Base-by-base conservation (phyloP, 2,888 invertebrate species). In the Neelides folsomi region DNA sequence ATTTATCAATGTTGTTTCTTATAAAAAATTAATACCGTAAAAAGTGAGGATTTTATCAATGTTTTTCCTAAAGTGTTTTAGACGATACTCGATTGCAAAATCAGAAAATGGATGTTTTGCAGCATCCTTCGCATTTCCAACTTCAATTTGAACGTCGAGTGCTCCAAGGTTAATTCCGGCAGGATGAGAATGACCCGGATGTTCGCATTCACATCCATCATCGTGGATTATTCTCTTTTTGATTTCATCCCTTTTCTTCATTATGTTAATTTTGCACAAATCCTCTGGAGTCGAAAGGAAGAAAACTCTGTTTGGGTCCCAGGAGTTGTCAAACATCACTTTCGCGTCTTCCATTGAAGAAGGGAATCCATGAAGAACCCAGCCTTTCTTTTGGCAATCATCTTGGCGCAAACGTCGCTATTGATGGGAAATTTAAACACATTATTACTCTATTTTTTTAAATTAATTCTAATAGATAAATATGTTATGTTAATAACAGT, bases 361-460 rank as follows among this genome's bases (percentile, higher is more conserved):
- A 12, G 64, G 64, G 41, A 62, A 62, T 16, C 62, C 60, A 41
- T 60, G 57, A 9, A 64, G 41, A 19, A 64, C 43, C 57, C 60
- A 64, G 4, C 64, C 64, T 48, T 56, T 55, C 42, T 57, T 52
- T 46, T 43, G 46, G 44, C 59, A 59, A 46, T 64, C 64, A 8
- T 58, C 53, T 39, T 53, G 37, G 5, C 40, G 16, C 20, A 63
- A 45, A 35, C 56, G 52, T 9, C 52, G 39, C 62, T 60, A 13
- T 10, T 20, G 27, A 20, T 19, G 20, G n/a, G n/a, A 34, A 38
- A 39, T n/a, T n/a, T n/a, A 19, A 16, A 43, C 38, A 36, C 19
- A 43, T 16, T 18, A 35, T 48, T 19, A 36, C 12, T 41, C 15
- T n/a, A 16, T 12, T 13, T 38, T 2, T 38, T 20, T 43, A 19